Base-by-base conservation (phyloP, 2,888 invertebrate species). In the Dromius quadrimaculatus region DNA sequence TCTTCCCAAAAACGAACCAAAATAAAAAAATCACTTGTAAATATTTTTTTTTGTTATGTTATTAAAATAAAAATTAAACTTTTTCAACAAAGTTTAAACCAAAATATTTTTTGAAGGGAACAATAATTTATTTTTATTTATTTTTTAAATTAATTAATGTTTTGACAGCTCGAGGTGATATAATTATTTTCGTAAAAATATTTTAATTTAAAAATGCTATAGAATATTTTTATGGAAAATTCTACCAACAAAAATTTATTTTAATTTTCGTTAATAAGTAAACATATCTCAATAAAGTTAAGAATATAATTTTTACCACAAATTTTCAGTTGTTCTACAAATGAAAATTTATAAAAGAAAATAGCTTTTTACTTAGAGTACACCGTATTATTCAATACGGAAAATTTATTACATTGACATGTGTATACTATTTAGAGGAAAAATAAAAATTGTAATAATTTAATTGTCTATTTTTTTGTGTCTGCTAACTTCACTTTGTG, bases 371-470 rank as follows among this genome's bases (percentile, higher is more conserved):
- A 66, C 66, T 38, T 66, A 22, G 20, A 17, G 45, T 13, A 28
- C 13, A 8, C n/a, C 41, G 43, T 63, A 45, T 63, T 63, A 13
- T n/a, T 32, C 15, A 11, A 57, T 54, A 57, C 57, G 54, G 41
- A 66, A 34, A 50, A 54, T 22, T 41, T 38, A 63, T 45, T 41
- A 63, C 63, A 63, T 43, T 66, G 66, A 66, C 54, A 66, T 66
- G 41, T 66, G 66, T 66, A 66, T 66, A 66, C 66, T 66, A 66
- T 66, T 57, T 66, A 66, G 54, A 23, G 66, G 66, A 66, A 65
- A 57, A 38, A 57, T 17, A 61, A 61, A 63, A 63, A 63, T 63
- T 45, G 45, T 63, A 66, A 66, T n/a, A n/a, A n/a, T n/a, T n/a
- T n/a, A n/a, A n/a, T n/a, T n/a, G n/a, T n/a, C n/a, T n/a, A n/a